Percentiles rank a stretch among this genome's conserved stretches.
phyloP scores from a whole-genome alignment of 2,113 vertebrate species.

The Bufo bufo region DNA sequence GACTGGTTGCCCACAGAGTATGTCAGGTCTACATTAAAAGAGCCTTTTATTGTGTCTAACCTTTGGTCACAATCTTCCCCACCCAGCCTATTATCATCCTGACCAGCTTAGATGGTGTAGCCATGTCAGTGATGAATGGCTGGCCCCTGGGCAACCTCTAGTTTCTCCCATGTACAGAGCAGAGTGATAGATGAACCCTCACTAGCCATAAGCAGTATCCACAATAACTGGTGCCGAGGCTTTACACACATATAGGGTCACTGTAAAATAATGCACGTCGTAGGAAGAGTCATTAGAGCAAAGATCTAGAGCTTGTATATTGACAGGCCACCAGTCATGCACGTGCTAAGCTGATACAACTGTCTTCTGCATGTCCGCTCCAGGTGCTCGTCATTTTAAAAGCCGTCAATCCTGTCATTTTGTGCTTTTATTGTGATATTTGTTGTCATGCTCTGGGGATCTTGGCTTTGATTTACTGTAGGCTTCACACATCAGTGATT shows the following conservation, averaged over 20 bases:
- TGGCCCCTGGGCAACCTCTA: background rate
- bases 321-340: slow-evolving; percentile 30
- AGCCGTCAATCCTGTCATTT: slow-evolving; percentile 26
- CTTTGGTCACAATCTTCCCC: background rate
- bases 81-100: background rate
- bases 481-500: slow-evolving; percentile 9
- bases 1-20: too few relatives aligned
- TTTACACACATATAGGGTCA: background rate
- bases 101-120: background rate
- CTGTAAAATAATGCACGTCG: background rate
- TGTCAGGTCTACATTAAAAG: too few relatives aligned
- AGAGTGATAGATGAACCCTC: background rate
- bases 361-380: background rate
- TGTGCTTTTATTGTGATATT: slow-evolving; percentile 37
- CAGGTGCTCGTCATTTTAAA: slow-evolving; percentile 15
- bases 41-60: background rate
- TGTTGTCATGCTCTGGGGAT: slow-evolving; percentile 32
- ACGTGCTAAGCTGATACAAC: background rate
- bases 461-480: slow-evolving; percentile 29
- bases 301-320: slow-evolving; percentile 9
- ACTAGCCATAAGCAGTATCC: background rate
- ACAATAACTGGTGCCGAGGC: background rate
- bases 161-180: background rate
- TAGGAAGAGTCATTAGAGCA: background rate
- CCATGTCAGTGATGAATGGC: slow-evolving; percentile 8